Conservation (phyloP, 2,797 vertebrate species). For the Poeciliopsis paucimaculata region DNA sequence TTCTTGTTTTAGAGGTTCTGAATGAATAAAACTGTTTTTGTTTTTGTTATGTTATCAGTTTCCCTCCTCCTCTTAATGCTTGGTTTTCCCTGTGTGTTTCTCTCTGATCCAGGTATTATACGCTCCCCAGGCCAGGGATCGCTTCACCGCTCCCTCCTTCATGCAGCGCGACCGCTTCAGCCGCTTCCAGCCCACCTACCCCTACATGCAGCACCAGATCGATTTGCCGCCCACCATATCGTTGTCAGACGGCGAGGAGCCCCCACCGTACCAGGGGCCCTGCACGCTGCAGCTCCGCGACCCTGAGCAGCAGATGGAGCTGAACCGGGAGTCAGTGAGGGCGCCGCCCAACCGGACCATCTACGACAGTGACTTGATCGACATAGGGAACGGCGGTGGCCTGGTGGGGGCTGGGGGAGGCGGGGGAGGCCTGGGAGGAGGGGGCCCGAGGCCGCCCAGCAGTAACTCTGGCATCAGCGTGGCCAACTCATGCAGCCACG, state of each 20-base stretch:
- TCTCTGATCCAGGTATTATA: constrained; percentile 77
- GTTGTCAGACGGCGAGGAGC: constrained; percentile 95
- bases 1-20: not conserved
- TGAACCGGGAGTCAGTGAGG: constrained; percentile 94
- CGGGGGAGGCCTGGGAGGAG: constrained; percentile 62
- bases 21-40: not conserved
- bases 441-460: constrained; percentile 93
- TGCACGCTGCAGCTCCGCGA: constrained; percentile 95
- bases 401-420: constrained; percentile 49
- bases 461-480: constrained; percentile 96
- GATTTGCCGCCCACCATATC: constrained; percentile 97
- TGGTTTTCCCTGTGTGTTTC: not conserved
- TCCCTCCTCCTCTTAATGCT: too few species aligned
- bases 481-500: constrained; percentile 89
- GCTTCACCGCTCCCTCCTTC: constrained; percentile 86
- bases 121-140: constrained; percentile 79
- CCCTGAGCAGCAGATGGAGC: constrained; percentile 97
- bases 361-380: constrained; percentile 87
- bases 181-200: constrained; percentile 96
- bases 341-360: constrained; percentile 96
- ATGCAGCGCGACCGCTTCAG: constrained; percentile 91
- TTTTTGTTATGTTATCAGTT: not conserved
- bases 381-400: constrained; percentile 68
- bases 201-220: constrained; percentile 93
- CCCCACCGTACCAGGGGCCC: constrained; percentile 94